Conservation (phyloP, 92 coral and sea anemone genomes). For the Nematostella vectensis region DNA sequence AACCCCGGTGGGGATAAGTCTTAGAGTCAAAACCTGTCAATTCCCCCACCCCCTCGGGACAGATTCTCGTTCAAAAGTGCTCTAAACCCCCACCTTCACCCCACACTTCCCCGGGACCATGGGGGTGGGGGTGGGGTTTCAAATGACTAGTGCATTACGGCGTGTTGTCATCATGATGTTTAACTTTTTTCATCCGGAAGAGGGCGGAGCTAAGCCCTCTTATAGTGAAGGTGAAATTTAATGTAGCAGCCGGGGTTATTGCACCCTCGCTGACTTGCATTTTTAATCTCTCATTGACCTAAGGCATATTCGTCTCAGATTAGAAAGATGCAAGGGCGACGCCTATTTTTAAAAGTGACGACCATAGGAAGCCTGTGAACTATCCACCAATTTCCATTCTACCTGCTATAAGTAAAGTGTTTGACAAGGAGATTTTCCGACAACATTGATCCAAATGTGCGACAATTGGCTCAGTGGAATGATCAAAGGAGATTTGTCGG, state of each 20-base stretch:
- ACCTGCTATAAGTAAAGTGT: background rate
- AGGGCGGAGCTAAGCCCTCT: too few relatives aligned
- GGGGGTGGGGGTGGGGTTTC: too few relatives aligned
- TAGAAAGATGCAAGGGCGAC: background rate
- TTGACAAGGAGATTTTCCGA: constrained; percentile 3
- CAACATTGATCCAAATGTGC: constrained; percentile 3
- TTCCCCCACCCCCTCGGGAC: too few relatives aligned
- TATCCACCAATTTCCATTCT: background rate
- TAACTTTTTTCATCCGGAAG: too few relatives aligned
- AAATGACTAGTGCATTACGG: too few relatives aligned
- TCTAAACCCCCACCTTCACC: too few relatives aligned
- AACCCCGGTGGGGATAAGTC: too few relatives aligned
- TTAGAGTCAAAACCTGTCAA: too few relatives aligned
- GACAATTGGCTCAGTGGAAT: background rate
- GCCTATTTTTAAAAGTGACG: constrained; percentile 1
- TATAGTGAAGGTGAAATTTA: too few relatives aligned
- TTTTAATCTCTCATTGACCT: background rate
- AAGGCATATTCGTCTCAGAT: background rate
- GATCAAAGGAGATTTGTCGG: background rate
- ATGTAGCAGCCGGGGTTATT: background rate
- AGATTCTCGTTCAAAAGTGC: too few relatives aligned
- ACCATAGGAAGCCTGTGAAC: background rate
- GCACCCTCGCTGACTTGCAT: background rate
- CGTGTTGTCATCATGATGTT: too few relatives aligned
- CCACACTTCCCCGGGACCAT: too few relatives aligned